These are phyloP conservation scores for Drosophila sp. DNA, from an alignment of 1,140 invertebrate species.

Conservation along the genomic window DNA sequence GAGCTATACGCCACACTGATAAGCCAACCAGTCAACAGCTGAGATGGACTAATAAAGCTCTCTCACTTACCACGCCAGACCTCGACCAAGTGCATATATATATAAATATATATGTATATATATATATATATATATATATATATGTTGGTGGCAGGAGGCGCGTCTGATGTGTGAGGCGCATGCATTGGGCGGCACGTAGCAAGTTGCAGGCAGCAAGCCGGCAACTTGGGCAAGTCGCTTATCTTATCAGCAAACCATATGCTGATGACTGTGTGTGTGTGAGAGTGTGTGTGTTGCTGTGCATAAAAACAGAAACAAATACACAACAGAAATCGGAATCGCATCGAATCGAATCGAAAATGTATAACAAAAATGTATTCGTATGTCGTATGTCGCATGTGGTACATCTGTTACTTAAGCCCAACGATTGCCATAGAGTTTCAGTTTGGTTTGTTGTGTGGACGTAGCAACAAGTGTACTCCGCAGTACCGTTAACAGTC, in stretches of 20 bases:
- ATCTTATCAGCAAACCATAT: slow-evolving; percentile 34
- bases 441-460: slow-evolving; percentile 78
- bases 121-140: neutral
- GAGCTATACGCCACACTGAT: slow-evolving; percentile 31
- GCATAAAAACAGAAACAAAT: slow-evolving; percentile 41
- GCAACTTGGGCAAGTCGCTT: slow-evolving; percentile 21
- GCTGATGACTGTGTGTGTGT: slow-evolving; percentile 11
- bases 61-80: too few species aligned
- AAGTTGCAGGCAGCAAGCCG: slow-evolving; percentile 32
- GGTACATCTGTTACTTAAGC: slow-evolving; percentile 72
- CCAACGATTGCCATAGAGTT: slow-evolving; percentile 63
- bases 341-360: slow-evolving; percentile 26
- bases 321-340: slow-evolving; percentile 24
- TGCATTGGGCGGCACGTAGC: slow-evolving; percentile 70
- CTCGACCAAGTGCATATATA: neutral
- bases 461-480: slow-evolving; percentile 76
- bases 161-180: slow-evolving; percentile 34
- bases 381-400: slow-evolving; percentile 38
- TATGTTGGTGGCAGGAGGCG: slow-evolving; percentile 24
- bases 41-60: neutral
- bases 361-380: slow-evolving; percentile 38
- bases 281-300: slow-evolving; percentile 11
- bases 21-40: slow-evolving; percentile 33
- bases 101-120: neutral
- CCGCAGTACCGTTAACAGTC: slow-evolving; percentile 10